phyloP scores from a whole-genome alignment of 1,140 invertebrate genomes.

The Psilanteris sp. region DNA sequence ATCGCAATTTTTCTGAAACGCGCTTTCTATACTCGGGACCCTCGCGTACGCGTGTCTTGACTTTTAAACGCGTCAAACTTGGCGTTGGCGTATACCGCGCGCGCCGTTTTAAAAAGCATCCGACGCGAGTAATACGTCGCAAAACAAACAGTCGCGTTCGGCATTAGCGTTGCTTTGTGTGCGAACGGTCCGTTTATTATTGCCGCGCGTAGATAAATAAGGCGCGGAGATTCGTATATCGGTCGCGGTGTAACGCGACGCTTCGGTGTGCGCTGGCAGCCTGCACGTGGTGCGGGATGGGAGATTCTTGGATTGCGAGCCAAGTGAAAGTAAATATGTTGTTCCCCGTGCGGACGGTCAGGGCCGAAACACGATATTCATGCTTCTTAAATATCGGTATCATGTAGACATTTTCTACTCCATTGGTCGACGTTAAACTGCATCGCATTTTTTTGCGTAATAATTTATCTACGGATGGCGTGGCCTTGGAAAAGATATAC shows the following conservation, averaged over 20 bases:
- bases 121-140: too few relatives aligned
- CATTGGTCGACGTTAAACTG: constrained; percentile 36
- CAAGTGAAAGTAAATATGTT: constrained; percentile 60
- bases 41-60: too few relatives aligned
- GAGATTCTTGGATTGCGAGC: constrained; percentile 52
- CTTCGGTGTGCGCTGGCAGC: constrained; percentile 4
- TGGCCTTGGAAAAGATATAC: too few relatives aligned
- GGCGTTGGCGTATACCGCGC: neutral
- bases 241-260: constrained; percentile 54
- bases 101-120: too few relatives aligned
- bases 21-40: too few relatives aligned
- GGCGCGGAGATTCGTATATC: constrained; percentile 38
- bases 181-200: constrained; percentile 1
- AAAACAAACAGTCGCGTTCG: too few relatives aligned
- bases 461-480: constrained; percentile 16
- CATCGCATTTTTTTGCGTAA: constrained; percentile 1
- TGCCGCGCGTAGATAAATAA: constrained; percentile 64
- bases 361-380: constrained; percentile 53
- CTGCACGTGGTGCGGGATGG: constrained; percentile 40
- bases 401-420: constrained; percentile 49
- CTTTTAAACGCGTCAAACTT: too few relatives aligned
- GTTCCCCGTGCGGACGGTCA: constrained; percentile 53
- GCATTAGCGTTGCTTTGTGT: constrained; percentile 5
- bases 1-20: too few relatives aligned
- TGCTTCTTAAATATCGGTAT: constrained; percentile 54